Conservation (phyloP, 2,113 vertebrate species). For the Rhinopomastus cyanomelas region DNA sequence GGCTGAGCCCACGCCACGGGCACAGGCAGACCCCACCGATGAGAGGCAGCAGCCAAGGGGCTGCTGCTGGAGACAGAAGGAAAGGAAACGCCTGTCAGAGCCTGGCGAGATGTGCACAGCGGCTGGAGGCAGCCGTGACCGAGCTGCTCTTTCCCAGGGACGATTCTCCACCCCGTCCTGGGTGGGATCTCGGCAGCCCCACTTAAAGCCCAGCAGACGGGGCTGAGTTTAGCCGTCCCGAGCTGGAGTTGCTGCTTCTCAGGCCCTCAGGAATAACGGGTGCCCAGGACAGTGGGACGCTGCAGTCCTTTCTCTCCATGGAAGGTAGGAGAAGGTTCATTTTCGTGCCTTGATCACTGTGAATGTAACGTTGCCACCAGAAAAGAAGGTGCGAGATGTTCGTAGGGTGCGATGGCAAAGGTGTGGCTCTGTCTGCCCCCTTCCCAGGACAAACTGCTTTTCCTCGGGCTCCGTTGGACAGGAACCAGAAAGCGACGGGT, state of each 20-base stretch:
- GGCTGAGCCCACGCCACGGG: background rate
- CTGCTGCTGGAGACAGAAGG: background rate
- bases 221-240: background rate
- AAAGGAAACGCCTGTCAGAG: background rate
- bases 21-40: background rate
- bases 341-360: background rate
- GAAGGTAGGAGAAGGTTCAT: constrained; percentile 41
- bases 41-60: background rate
- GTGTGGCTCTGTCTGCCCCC: background rate
- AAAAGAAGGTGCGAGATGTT: background rate
- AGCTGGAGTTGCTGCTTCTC: background rate
- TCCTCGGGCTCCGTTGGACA: background rate
- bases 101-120: background rate
- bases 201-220: constrained; percentile 37
- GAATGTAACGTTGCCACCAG: background rate
- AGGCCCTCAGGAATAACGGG: background rate
- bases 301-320: background rate
- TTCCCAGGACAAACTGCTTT: background rate
- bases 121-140: constrained; percentile 13
- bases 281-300: background rate
- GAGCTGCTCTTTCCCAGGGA: constrained; percentile 47
- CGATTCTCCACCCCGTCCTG: constrained; percentile 64
- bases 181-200: constrained; percentile 41
- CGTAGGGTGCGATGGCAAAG: fast-evolving
- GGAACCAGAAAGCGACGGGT: background rate